Base-by-base conservation (phyloP, 2,113 vertebrate genomes). In the Reinhardtius hippoglossoides region DNA sequence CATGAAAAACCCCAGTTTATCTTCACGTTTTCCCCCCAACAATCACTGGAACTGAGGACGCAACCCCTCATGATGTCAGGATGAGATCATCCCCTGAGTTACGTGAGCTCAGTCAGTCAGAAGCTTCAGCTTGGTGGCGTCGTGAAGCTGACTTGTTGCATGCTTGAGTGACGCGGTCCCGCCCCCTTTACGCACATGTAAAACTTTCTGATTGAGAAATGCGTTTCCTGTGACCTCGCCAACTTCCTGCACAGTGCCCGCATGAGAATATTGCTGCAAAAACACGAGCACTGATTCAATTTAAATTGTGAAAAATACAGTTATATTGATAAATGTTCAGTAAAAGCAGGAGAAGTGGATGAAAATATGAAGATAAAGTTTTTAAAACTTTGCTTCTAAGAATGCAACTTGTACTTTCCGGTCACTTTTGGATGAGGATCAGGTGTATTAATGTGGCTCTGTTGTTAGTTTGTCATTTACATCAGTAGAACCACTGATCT, bases 141-240 rank as follows among this genome's bases (percentile, higher is more conserved):
- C 18, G 71, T 83, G 26, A 70, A 48, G 54, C 9, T 42, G 35
- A 61, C 58, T 52, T 12, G 46, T 74, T 13, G 13, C 76, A 58
- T 68, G 8, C n/a, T 71, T 67, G 5, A 46, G 40, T 68, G 12
- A 21, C 48, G 56, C 9, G 31, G 66, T 54, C 46, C 50, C 82
- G 48, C 27, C 67, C 67, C 52, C 2, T 79, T 85, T 90, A 86
- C 87, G 85, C 52, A 87, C 44, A 35, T 66, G 40, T 74, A 83
- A 91, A 92, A 89, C 67, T 91, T 78, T 71, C n/a, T 61, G 77
- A 88, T 94, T 94, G 89, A 87, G 92, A 92, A 90, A 94, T 64
- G 35, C 56, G 54, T 70, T 92, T 92, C 89, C 91, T 88, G 80
- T 84, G 73, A 80, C 63, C 65, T 44, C 78, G 74, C n/a, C 54